These are phyloP conservation scores for Cydia splendana DNA, from an alignment of 1,140 invertebrate genomes.

Conservation along the genomic window DNA sequence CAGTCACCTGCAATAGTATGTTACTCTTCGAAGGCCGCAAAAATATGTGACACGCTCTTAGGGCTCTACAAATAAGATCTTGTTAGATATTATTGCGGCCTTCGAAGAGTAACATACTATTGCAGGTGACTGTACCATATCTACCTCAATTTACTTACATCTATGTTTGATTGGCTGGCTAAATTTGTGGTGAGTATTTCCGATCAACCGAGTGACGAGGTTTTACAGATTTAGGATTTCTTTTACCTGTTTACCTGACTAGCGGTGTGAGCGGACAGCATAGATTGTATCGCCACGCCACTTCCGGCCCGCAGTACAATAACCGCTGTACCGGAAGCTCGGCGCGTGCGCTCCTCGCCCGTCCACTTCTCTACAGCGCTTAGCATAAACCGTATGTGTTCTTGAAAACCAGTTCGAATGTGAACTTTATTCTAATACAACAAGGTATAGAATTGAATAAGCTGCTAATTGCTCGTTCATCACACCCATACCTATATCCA, in stretches of 20 bases:
- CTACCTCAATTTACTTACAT: too few relatives aligned
- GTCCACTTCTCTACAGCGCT: conserved; percentile 35
- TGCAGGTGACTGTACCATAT: too few relatives aligned
- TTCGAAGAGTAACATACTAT: too few relatives aligned
- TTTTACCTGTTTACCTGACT: conserved; percentile 33
- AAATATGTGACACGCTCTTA: too few relatives aligned
- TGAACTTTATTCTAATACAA: not conserved
- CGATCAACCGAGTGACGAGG: not conserved
- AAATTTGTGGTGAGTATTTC: not conserved
- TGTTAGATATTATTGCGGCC: too few relatives aligned
- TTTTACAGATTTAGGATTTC: not conserved
- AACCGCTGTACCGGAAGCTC: conserved; percentile 53
- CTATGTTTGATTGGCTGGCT: not conserved
- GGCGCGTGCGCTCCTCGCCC: conserved; percentile 62
- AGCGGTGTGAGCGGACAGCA: conserved; percentile 36
- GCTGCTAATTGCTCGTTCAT: not conserved
- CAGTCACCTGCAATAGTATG: too few relatives aligned
- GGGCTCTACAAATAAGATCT: too few relatives aligned
- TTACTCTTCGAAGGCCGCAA: too few relatives aligned
- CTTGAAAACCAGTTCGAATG: not conserved
- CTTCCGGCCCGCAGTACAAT: conserved; percentile 57
- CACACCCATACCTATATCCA: not conserved
- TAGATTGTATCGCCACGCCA: conserved; percentile 56
- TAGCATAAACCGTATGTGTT: not conserved
- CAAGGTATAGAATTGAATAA: not conserved